phyloP scores from a whole-genome alignment of 2,113 vertebrate genomes.

The Aleadryas rufinucha region DNA sequence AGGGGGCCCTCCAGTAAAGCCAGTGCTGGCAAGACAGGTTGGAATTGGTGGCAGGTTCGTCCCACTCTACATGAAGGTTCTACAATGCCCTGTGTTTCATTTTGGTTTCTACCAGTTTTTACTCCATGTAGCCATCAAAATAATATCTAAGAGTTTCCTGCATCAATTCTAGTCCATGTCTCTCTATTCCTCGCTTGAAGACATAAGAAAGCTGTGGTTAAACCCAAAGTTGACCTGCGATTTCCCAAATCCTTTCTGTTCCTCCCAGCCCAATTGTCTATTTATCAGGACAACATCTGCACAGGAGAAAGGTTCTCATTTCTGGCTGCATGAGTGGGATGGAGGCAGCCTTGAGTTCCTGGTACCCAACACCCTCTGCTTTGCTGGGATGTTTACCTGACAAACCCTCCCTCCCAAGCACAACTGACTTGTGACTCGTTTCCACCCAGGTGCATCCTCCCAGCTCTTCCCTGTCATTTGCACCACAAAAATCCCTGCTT shows the following conservation, averaged over 20 bases:
- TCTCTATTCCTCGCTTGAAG: not conserved
- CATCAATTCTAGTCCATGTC: rapidly evolving
- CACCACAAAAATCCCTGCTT: not conserved
- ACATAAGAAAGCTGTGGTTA: not conserved
- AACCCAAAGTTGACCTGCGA: not conserved
- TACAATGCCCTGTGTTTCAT: not conserved
- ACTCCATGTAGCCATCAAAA: not conserved
- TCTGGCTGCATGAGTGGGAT: not conserved
- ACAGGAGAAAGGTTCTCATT: not conserved
- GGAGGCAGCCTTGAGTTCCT: not conserved
- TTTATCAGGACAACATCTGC: not conserved
- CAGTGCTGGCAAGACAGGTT: not conserved
- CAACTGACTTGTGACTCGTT: not conserved
- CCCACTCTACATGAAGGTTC: not conserved
- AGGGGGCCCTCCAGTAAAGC: not conserved
- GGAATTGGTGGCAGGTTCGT: rapidly evolving
- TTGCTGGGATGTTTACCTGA: not conserved
- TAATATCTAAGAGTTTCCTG: too few relatives aligned
- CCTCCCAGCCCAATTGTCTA: rapidly evolving
- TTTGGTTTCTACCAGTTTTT: not conserved
- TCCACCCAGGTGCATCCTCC: not conserved
- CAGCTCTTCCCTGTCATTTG: not conserved
- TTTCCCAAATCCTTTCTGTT: not conserved
- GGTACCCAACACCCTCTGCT: not conserved
- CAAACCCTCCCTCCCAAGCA: not conserved